Evolutionary conservation across 2,888 invertebrate species (phyloP), one percentile per base, ranked within the genome.

Genomic region (Drosophila hamatofila): DNA sequence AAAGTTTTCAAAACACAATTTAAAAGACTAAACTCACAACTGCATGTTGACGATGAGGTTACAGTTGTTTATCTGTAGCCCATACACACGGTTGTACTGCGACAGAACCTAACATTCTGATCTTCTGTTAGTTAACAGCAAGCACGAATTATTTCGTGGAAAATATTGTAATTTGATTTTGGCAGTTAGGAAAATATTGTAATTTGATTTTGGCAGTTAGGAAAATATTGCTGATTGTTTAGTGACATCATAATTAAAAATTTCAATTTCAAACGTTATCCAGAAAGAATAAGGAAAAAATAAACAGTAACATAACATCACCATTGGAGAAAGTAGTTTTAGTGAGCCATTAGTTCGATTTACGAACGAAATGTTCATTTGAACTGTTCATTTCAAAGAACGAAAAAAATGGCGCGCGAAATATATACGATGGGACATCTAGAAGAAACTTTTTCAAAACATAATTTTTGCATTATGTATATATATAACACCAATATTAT

Each of bases 1-100:
- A 58, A 62, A 58, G 44, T 65, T 73, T 83, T 83, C 89, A 83
- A 83, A 83, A 89, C 59, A 72, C 48, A 84, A 87, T 87, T 83
- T 87, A 83, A 83, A 83, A 81, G 61, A 73, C 71, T 39, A 81
- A 81, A 72, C 64, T 70, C 65, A 71, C 81, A 82, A 75, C 80
- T 82, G 79, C 72, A 82, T 84, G 69, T 81, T 82, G 76, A 57
- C 72, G 80, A 74, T 42, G 59, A 63, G 52, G 77, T 77, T 76
- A 80, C 77, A 80, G 80, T 80, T 80, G 76, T 71, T 71, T 76
- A 61, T 80, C 69, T 62, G 25, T 61, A 57, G 42, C 21, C 41
- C 48, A 65, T 37, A 62, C 52, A 56, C 80, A 77, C 48, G 75
- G 80, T 79, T 76, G 80, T 64, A 64, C 42, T 9, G 30, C 42